phyloP scores from a whole-genome alignment of 2,113 vertebrate species.

The Hassar affinis region DNA sequence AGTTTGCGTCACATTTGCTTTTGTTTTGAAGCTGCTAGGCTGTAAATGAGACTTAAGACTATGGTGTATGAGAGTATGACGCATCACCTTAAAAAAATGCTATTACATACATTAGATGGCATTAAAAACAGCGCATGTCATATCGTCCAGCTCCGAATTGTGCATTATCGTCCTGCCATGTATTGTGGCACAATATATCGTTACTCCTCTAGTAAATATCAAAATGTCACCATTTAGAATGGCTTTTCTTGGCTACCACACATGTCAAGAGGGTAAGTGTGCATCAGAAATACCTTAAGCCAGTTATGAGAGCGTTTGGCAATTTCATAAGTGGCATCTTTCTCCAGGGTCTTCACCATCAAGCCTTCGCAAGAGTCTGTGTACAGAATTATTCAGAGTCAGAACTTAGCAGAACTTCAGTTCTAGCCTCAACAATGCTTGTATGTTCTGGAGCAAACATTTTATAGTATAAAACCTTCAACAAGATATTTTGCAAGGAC shows the following conservation, averaged over 20 bases:
- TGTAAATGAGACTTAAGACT: too few species aligned
- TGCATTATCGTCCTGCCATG: too few species aligned
- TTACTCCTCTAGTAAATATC: too few species aligned
- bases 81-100: too few species aligned
- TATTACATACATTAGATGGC: too few species aligned
- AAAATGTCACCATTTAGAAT: background rate
- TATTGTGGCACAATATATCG: too few species aligned
- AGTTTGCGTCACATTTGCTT: too few species aligned
- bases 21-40: too few species aligned
- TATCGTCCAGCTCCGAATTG: too few species aligned
- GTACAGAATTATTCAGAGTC: background rate
- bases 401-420: background rate
- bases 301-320: conserved; percentile 92
- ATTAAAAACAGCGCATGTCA: too few species aligned
- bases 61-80: too few species aligned
- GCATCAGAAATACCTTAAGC: conserved; percentile 80
- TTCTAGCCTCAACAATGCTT: background rate
- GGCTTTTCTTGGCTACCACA: background rate
- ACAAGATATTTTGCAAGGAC: background rate
- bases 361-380: conserved; percentile 90
- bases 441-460: background rate
- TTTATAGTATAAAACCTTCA: background rate
- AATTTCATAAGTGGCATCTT: conserved; percentile 89
- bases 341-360: conserved; percentile 90
- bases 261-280: background rate